These are phyloP conservation scores for Acronicta alni DNA, from an alignment of 2,888 invertebrate genomes.

Conservation along the genomic window DNA sequence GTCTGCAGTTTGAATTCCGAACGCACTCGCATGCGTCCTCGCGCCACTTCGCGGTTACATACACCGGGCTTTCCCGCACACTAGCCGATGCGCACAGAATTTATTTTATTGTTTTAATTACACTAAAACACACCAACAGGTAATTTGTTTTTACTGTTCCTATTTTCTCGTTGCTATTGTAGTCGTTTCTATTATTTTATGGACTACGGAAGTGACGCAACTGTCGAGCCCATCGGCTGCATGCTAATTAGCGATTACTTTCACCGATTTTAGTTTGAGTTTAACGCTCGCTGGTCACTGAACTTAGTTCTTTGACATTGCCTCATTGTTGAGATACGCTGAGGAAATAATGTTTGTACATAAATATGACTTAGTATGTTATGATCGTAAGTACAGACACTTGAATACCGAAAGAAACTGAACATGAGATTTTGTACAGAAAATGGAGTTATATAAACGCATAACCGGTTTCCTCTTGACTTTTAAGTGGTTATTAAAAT, in stretches of 20 bases:
- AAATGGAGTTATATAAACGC: no score
- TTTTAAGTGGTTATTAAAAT: no score
- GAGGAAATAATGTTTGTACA: background rate
- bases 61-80: constrained; percentile 64
- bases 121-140: constrained; percentile 10
- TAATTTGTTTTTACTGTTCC: constrained; percentile 12
- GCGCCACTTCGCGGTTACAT: constrained; percentile 70
- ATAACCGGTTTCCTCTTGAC: no score
- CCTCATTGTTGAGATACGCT: constrained; percentile 5
- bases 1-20: constrained; percentile 56
- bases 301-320: constrained; percentile 45
- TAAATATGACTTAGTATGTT: no score
- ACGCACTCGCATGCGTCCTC: constrained; percentile 70
- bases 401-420: no score
- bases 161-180: constrained; percentile 24
- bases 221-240: constrained; percentile 61
- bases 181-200: constrained; percentile 42
- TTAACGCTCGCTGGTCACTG: constrained; percentile 46
- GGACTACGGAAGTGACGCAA: constrained; percentile 65
- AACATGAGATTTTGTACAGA: no score
- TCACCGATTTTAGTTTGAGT: constrained; percentile 64
- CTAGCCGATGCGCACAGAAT: constrained; percentile 52
- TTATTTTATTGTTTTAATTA: constrained; percentile 34
- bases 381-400: no score
- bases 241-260: constrained; percentile 76